Conservation (phyloP, 1,140 invertebrate species). For the Bursaphelenchus mucronatus region DNA sequence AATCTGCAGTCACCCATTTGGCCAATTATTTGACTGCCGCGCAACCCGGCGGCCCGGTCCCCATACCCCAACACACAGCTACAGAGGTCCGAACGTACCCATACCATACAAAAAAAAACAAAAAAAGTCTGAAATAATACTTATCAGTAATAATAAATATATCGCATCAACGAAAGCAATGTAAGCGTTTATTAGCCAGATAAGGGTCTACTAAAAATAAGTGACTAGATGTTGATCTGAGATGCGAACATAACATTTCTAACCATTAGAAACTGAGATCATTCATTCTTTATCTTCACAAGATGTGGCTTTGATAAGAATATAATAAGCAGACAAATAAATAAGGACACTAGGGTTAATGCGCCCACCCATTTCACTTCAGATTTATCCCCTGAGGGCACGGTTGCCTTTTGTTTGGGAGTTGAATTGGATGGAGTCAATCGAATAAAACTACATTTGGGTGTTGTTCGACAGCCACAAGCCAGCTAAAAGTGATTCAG, state of each 20-base stretch:
- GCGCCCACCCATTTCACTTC: background rate
- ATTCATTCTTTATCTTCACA: no score
- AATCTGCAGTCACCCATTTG: background rate
- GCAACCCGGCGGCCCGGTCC: background rate
- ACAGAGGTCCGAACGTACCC: conserved; percentile 17
- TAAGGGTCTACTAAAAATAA: no score
- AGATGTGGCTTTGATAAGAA: no score
- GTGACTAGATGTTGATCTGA: no score
- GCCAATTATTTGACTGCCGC: conserved; percentile 15
- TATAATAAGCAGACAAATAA: no score
- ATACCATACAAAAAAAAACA: background rate
- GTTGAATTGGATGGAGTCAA: conserved; percentile 7
- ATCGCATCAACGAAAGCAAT: no score
- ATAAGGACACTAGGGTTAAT: conserved; percentile 1
- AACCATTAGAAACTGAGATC: no score
- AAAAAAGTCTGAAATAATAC: no score
- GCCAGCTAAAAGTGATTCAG: conserved; percentile 13
- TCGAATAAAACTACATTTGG: conserved; percentile 8
- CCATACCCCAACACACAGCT: background rate
- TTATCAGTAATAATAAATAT: no score
- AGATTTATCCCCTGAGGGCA: conserved; percentile 2
- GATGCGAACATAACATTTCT: no score
- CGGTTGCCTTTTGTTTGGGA: background rate
- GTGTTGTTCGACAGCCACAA: conserved; percentile 5
- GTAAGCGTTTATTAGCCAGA: no score